Percentiles rank a stretch among this genome's conserved stretches.
Conservation (phyloP, 2,888 invertebrate genomes). For the Leptinotarsa peninsularis region DNA sequence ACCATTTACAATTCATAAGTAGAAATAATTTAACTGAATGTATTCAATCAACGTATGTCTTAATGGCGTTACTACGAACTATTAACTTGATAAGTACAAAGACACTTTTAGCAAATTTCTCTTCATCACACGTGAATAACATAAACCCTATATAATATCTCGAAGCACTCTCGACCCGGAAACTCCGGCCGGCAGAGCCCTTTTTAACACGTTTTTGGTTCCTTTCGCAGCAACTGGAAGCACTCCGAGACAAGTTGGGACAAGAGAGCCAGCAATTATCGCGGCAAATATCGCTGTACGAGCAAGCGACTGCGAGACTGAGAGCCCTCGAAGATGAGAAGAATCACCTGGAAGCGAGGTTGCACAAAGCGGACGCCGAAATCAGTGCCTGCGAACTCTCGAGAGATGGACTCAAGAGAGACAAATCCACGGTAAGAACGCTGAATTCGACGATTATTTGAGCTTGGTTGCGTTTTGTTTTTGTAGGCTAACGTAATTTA, state of each 20-base stretch:
- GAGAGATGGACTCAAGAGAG: constrained; percentile 78
- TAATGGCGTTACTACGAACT: too few species aligned
- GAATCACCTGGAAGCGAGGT: constrained; percentile 77
- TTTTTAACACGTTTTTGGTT: not conserved
- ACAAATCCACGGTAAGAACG: constrained; percentile 79
- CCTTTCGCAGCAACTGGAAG: constrained; percentile 76
- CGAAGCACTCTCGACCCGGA: not conserved
- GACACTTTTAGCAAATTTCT: too few species aligned
- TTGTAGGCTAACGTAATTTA: not conserved
- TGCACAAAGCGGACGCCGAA: constrained; percentile 85
- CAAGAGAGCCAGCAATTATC: constrained; percentile 79
- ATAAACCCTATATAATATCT: not conserved
- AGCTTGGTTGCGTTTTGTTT: constrained; percentile 3
- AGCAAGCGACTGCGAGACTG: constrained; percentile 73
- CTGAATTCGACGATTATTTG: not conserved
- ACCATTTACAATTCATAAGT: too few species aligned
- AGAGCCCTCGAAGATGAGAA: constrained; percentile 82
- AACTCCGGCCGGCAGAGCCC: constrained; percentile 11
- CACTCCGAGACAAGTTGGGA: constrained; percentile 80
- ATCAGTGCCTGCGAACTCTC: constrained; percentile 79
- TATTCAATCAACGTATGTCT: too few species aligned
- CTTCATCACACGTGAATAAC: too few species aligned
- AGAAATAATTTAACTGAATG: too few species aligned
- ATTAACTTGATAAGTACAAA: too few species aligned
- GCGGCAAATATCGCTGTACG: constrained; percentile 75